Percentiles rank a stretch among this genome's conserved stretches.
Evolutionary conservation across 2,797 vertebrate genomes (phyloP).

Genomic region (Xenopus petersii): DNA sequence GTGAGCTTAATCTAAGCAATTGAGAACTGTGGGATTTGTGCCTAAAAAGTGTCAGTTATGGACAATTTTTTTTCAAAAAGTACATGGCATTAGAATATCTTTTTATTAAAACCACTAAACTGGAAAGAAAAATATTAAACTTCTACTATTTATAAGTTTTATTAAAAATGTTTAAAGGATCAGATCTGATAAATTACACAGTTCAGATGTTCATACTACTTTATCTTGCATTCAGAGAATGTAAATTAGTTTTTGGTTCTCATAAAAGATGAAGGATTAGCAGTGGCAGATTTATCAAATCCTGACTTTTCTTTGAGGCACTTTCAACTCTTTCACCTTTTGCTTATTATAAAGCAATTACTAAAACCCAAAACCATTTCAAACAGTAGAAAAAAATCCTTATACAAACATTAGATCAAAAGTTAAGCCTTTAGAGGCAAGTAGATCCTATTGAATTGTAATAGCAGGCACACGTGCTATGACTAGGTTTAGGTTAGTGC

Average conservation of each 20-base stretch:
- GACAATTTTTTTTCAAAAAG: conserved; percentile 1
- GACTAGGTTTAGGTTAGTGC: too few relatives aligned
- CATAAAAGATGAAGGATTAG: conserved; percentile 42
- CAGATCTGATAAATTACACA: conserved; percentile 53
- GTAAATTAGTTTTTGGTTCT: conserved; percentile 43
- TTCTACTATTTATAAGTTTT: conserved; percentile 36
- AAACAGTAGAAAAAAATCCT: too few relatives aligned
- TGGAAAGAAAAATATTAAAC: conserved; percentile 49
- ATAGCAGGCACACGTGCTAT: too few relatives aligned
- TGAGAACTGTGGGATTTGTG: neutral
- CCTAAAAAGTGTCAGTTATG: neutral
- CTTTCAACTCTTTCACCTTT: conserved; percentile 24
- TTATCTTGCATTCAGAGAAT: conserved; percentile 52
- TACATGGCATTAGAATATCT: conserved; percentile 21
- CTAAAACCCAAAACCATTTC: too few relatives aligned
- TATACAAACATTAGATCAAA: too few relatives aligned
- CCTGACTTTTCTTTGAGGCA: conserved; percentile 45
- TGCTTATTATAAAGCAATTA: too few relatives aligned
- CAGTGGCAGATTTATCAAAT: conserved; percentile 44
- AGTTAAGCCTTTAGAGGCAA: too few relatives aligned
- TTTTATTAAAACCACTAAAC: conserved; percentile 48
- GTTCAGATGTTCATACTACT: conserved; percentile 37
- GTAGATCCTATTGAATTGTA: too few relatives aligned
- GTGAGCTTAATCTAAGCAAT: conserved; percentile 9
- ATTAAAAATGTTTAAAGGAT: conserved; percentile 51